These are phyloP conservation scores for Podarcis lilfordi DNA, from an alignment of 2,797 vertebrate species.

Conservation along the genomic window DNA sequence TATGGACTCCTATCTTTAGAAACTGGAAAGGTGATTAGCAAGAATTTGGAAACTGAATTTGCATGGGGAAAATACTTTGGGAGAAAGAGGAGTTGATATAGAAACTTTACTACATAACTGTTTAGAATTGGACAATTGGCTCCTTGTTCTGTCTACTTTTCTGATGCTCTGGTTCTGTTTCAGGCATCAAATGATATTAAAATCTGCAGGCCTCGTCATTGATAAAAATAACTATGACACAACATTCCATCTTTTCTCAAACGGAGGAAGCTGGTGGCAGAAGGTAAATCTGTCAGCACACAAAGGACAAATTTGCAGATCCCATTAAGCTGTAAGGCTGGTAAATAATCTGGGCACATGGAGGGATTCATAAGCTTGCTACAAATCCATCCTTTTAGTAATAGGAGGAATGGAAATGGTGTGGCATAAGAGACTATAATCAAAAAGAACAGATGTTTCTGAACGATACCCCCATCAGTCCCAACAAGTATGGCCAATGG, in stretches of 20 bases:
- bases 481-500: background rate
- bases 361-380: background rate
- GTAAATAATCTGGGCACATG: background rate
- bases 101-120: background rate
- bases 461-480: background rate
- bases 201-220: background rate
- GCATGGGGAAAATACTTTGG: constrained; percentile 5
- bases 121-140: constrained; percentile 2
- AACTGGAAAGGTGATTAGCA: background rate
- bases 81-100: constrained; percentile 4
- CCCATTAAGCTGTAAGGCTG: background rate
- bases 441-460: background rate
- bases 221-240: background rate
- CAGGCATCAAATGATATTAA: background rate
- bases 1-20: background rate
- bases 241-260: background rate
- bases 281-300: background rate
- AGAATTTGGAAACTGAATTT: background rate
- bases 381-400: background rate
- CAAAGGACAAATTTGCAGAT: rapidly evolving
- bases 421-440: background rate
- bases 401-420: constrained; percentile 9
- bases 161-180: background rate
- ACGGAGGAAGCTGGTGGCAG: background rate
- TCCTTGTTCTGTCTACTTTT: background rate